phyloP scores from a whole-genome alignment of 2,113 vertebrate genomes.

The Sturnira hondurensis region DNA sequence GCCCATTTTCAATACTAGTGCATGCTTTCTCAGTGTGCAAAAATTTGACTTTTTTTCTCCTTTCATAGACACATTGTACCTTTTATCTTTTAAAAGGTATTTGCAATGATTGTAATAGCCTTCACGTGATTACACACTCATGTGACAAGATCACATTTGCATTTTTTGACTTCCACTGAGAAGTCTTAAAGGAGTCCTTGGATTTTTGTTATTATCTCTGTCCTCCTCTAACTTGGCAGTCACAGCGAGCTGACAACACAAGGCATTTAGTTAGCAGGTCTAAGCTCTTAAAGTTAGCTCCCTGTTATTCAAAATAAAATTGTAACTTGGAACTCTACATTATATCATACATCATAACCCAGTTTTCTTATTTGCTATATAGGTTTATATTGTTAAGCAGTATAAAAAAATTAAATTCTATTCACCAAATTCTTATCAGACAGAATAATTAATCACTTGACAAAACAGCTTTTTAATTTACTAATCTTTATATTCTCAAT shows the following conservation, averaged over 20 bases:
- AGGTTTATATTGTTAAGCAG: not conserved
- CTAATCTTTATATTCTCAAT: not conserved
- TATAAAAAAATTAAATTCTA: constrained; percentile 16
- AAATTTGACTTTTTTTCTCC: not conserved
- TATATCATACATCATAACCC: not conserved
- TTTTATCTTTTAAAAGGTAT: not conserved
- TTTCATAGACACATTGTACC: not conserved
- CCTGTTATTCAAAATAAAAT: not conserved
- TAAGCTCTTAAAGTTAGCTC: not conserved
- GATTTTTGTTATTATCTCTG: not conserved
- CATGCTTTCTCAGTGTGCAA: not conserved
- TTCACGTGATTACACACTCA: not conserved
- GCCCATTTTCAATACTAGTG: not conserved
- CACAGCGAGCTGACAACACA: not conserved
- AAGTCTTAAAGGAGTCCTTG: not conserved
- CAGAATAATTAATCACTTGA: not conserved
- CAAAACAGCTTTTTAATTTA: not conserved
- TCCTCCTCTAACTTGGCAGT: not conserved
- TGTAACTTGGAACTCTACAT: not conserved
- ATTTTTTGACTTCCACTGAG: not conserved
- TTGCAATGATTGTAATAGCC: not conserved
- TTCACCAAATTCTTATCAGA: constrained; percentile 1
- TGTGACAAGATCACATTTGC: not conserved
- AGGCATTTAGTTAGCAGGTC: not conserved
- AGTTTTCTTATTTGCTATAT: not conserved